Percentiles rank a stretch among this genome's conserved stretches.
Conservation (phyloP, 1,140 invertebrate species). For the Manduca sexta region DNA sequence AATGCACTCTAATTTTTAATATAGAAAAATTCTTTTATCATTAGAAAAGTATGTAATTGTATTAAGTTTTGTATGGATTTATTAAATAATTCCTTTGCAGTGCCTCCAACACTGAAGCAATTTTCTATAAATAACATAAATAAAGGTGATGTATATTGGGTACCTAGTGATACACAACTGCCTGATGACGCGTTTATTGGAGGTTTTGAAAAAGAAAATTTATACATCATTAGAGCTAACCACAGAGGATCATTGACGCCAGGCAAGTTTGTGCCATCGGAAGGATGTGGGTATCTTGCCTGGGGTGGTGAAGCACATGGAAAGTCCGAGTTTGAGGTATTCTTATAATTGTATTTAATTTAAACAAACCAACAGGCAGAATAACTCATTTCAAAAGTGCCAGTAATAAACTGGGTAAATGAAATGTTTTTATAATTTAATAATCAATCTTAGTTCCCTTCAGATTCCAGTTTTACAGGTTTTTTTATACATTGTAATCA, state of each 20-base stretch:
- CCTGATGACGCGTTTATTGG: slow-evolving; percentile 81
- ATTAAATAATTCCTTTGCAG: slow-evolving; percentile 18
- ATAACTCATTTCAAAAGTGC: too few species aligned
- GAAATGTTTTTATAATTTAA: too few species aligned
- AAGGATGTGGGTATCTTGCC: slow-evolving; percentile 79
- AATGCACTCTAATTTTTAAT: too few species aligned
- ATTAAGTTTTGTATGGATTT: too few species aligned
- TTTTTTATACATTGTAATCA: too few species aligned
- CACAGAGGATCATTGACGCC: slow-evolving; percentile 78
- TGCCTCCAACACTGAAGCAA: slow-evolving; percentile 22
- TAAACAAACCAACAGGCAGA: too few species aligned
- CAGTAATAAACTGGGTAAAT: too few species aligned
- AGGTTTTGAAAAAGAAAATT: slow-evolving; percentile 77
- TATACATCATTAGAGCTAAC: slow-evolving; percentile 77
- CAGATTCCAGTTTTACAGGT: too few species aligned
- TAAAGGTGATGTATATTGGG: slow-evolving; percentile 31
- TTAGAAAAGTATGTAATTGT: neutral
- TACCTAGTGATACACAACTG: slow-evolving; percentile 35
- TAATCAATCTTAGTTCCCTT: too few species aligned
- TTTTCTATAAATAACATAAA: slow-evolving; percentile 16
- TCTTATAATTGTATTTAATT: neutral
- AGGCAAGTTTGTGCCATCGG: slow-evolving; percentile 79
- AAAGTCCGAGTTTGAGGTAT: slow-evolving; percentile 80
- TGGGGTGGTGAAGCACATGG: slow-evolving; percentile 83
- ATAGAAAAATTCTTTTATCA: too few species aligned